Conservation (phyloP, 2,797 vertebrate species). For the Sitta carolinensis region DNA sequence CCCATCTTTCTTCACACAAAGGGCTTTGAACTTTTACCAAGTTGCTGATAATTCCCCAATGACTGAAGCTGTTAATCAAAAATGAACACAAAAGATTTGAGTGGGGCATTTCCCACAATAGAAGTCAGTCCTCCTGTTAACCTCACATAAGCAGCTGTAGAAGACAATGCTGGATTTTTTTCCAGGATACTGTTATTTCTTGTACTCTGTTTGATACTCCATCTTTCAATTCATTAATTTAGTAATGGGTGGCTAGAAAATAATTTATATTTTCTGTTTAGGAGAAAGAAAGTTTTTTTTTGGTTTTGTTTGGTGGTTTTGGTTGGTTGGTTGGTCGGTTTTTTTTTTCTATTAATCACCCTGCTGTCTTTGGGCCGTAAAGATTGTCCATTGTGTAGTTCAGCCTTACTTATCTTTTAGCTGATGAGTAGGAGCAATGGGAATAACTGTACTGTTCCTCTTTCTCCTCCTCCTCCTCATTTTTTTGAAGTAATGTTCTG, state of each 20-base stretch:
- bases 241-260: slow-evolving; percentile 13
- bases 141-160: slow-evolving; percentile 32
- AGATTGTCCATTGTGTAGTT: not conserved
- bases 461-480: not conserved
- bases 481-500: not conserved
- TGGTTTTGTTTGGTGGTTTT: not conserved
- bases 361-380: not conserved
- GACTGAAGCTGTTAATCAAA: slow-evolving; percentile 55
- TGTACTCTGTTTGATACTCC: not conserved
- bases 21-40: slow-evolving; percentile 59
- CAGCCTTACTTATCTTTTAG: not conserved
- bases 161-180: slow-evolving; percentile 52
- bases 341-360: not conserved
- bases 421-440: not conserved
- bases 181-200: not conserved
- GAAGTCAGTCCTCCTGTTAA: slow-evolving; percentile 47
- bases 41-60: slow-evolving; percentile 2
- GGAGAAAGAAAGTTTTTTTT: not conserved
- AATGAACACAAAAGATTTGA: slow-evolving; percentile 56
- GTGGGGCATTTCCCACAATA: slow-evolving; percentile 45
- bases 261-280: not conserved
- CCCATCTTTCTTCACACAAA: slow-evolving; percentile 39
- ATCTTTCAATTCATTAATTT: slow-evolving; percentile 12
- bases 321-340: not conserved
- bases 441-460: not conserved